Base-by-base conservation (phyloP, 2,888 invertebrate genomes). In the Carabus problematicus region DNA sequence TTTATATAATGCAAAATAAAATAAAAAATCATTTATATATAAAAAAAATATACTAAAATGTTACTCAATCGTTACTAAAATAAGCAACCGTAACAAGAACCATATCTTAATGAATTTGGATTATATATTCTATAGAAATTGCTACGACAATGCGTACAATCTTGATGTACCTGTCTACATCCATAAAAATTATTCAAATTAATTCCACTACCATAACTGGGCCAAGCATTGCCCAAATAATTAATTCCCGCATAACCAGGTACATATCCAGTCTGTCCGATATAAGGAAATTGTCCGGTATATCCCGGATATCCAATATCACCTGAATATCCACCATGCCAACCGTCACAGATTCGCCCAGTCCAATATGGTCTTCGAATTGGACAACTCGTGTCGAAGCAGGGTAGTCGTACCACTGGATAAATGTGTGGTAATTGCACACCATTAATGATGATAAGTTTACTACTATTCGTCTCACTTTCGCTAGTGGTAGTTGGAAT, bases 51-150 rank as follows among this genome's bases (percentile, higher is more conserved):
- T 29, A 29, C 6, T 29, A 29, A 29, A 29, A 29, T 29, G n/a
- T 29, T 2, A 29, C 29, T 3, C 2, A 29, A 7, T 12, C 2
- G 3, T 2, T 29, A 11, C 54, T 55, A 64, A 41, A 64, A 39
- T 16, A 64, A 64, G 16, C 64, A 64, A 7, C 64, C 64, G 43
- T 64, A 64, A 43, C 64, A 64, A 18, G 64, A 64, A 42, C 18
- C 19, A 43, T 40, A 64, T 18, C 42, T 12, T 54, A 52, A 55
- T 8, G 54, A 42, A 18, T 54, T 42, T 9, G 19, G 52, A 11
- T 40, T n/a, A 55, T 14, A 64, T 7, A 8, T 41, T 12, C 42
- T 43, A 55, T 64, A 64, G 42, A 64, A 64, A 19, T 43, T 9
- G 16, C 2, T 39, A 39, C 64, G 41, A 41, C 64, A 64, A 4